A percentile compares a stretch with the other conserved stretches of the same genome.
Evolutionary conservation across 1,140 invertebrate genomes (phyloP).

Genomic region (Gonioctena quinquepunctata): DNA sequence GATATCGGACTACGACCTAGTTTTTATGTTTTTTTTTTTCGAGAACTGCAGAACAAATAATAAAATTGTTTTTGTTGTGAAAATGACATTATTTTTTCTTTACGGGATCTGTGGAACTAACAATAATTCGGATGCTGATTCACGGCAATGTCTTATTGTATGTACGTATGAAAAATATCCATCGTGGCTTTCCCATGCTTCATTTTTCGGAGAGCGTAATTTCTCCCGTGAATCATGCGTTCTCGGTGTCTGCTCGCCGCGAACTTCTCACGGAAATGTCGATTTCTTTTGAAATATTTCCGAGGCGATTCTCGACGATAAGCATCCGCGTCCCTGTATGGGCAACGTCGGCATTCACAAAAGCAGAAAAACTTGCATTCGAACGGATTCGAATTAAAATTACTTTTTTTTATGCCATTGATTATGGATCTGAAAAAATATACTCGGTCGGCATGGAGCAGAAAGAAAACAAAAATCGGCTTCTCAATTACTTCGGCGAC

Average conservation of each 20-base stretch:
- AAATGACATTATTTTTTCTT: no score
- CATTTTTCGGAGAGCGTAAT: neutral
- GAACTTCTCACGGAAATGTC: neutral
- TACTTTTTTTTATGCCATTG: neutral
- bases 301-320: neutral
- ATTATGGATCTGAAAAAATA: slow-evolving; percentile 8
- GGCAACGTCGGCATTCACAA: neutral
- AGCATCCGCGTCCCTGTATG: neutral
- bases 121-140: no score
- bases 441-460: neutral
- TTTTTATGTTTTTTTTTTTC: no score
- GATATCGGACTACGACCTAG: no score
- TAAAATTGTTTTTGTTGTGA: no score
- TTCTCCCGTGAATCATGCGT: neutral
- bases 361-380: neutral
- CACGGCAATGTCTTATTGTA: no score
- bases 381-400: neutral
- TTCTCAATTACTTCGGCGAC: neutral
- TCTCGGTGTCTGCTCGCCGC: neutral
- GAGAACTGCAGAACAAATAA: no score
- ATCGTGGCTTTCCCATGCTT: neutral
- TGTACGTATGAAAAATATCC: no score
- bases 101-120: no score
- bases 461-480: slow-evolving; percentile 12
- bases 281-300: slow-evolving; percentile 9